Percentiles rank a stretch among this genome's conserved stretches.
phyloP scores from a whole-genome alignment of 2,113 vertebrate genomes.

The Tamias sibiricus region DNA sequence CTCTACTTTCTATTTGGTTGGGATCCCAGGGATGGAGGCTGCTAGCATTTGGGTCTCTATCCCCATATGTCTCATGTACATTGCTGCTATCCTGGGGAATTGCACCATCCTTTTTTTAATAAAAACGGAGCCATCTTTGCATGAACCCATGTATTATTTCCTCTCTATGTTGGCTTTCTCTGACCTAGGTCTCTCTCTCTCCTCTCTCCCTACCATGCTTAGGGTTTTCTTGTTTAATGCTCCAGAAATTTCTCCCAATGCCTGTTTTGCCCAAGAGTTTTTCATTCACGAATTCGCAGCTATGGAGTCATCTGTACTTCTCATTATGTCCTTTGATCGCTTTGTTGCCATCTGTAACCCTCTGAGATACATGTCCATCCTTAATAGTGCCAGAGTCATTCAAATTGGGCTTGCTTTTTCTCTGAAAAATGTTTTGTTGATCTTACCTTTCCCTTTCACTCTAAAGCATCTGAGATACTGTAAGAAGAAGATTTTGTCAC shows the following conservation, averaged over 20 bases:
- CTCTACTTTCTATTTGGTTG: slow-evolving; percentile 62
- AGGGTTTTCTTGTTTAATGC: slow-evolving; percentile 70
- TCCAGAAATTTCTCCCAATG: slow-evolving; percentile 1
- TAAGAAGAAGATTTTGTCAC: slow-evolving; percentile 56
- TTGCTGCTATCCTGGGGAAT: slow-evolving; percentile 68
- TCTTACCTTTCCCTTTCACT: slow-evolving; percentile 61
- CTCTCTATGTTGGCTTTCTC: slow-evolving; percentile 74
- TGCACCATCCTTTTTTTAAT: slow-evolving; percentile 68
- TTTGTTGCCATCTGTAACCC: slow-evolving; percentile 65
- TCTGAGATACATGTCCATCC: slow-evolving; percentile 48
- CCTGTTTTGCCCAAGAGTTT: slow-evolving; percentile 76
- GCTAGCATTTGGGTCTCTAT: slow-evolving; percentile 65
- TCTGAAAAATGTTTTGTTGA: slow-evolving; percentile 31
- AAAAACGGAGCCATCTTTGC: slow-evolving; percentile 65
- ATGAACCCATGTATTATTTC: slow-evolving; percentile 77
- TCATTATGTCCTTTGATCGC: slow-evolving; percentile 60
- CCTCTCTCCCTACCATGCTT: slow-evolving; percentile 76
- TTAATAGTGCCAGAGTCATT: slow-evolving; percentile 9
- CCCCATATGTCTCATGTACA: slow-evolving; percentile 66
- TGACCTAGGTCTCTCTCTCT: slow-evolving; percentile 56
- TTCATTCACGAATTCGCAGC: slow-evolving; percentile 70
- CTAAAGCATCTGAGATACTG: slow-evolving; percentile 57
- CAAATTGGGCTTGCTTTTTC: background rate
- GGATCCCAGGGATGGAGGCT: slow-evolving; percentile 70
- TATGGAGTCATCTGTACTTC: slow-evolving; percentile 63